Evolutionary conservation across 2,888 invertebrate species (phyloP), one percentile per base, ranked within the genome.

Genomic region (Pristionchus exspectatus): DNA sequence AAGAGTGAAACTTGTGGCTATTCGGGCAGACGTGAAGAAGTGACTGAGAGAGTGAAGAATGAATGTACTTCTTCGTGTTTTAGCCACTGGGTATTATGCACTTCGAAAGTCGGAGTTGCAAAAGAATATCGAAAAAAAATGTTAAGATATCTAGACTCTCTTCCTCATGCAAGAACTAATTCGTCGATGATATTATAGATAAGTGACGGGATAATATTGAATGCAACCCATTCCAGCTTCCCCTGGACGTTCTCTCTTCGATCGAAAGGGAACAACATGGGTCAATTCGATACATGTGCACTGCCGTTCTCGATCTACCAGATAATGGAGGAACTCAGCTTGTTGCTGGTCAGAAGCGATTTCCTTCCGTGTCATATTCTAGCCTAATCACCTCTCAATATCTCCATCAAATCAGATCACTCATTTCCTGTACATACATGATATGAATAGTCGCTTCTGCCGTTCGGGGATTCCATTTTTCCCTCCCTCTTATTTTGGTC

Each of bases 301-400:
- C 94, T 18, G 94, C 94, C 7, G 90, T 94, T 1, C 91, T 94
- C 90, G 94, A 93, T 69, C 92, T 94, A n/a, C 93, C 94, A 4
- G 94, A 94, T 83, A 92, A 93, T 69, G 94, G 94, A 21, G 94
- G 93, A 54, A 94, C 93, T n/a, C 93, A 94, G 89, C 91, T 94
- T 24, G 91, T 94, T n/a, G 93, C 94, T 66, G 94, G 94, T 94
- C 50, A 56, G 74, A n/a, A 27, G 56, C 0, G 27, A 2, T 0
- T 50, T 24, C n/a, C 44, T 7, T 50, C 44, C 3, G 38, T 5
- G 38, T 50, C 10, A 50, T 50, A 0, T 50, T 50, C 44, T 9
- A 50, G 44, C 9, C 44, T 50, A 50, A 12, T 50, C 38, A 38
- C 9, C 44, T 50, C 44, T 50, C 44, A 50, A 50, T 50, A 50